Evolutionary conservation across 2,888 invertebrate species (phyloP).

Genomic region (Lycophotia porphyrea): DNA sequence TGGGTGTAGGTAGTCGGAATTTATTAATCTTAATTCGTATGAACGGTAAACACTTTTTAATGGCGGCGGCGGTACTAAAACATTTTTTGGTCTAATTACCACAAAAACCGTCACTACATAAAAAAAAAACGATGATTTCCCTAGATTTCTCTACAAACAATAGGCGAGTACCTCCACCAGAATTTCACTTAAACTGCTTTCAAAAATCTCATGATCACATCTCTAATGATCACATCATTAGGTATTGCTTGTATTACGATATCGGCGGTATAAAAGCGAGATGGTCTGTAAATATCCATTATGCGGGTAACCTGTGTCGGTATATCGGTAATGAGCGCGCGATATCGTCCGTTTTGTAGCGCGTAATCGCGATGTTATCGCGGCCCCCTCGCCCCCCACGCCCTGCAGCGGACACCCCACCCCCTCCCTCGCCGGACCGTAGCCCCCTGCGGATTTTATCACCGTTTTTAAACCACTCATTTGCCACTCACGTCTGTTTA

Average conservation of each 20-base stretch:
- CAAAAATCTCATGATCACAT: too few relatives aligned
- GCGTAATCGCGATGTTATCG: conserved; percentile 85
- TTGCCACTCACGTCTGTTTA: conserved; percentile 64
- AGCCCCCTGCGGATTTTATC: conserved; percentile 73
- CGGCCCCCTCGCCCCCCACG: conserved; percentile 48
- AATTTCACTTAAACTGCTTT: neutral
- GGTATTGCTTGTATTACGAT: conserved; percentile 34
- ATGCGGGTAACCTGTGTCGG: conserved; percentile 78
- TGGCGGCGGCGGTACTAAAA: conserved; percentile 14
- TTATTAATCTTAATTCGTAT: conserved; percentile 26
- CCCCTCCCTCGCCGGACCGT: conserved; percentile 74
- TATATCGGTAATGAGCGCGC: conserved; percentile 83
- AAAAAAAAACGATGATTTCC: conserved; percentile 9
- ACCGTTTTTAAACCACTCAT: conserved; percentile 66
- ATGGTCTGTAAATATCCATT: conserved; percentile 77
- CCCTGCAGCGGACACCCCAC: conserved; percentile 53
- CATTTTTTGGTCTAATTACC: conserved; percentile 25
- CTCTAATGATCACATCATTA: neutral
- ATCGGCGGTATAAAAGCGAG: conserved; percentile 52
- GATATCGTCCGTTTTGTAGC: conserved; percentile 88
- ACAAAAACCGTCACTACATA: neutral
- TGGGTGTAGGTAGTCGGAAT: conserved; percentile 18
- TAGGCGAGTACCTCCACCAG: neutral
- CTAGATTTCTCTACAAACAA: conserved; percentile 2
- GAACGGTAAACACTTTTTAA: conserved; percentile 10